Base-by-base conservation (phyloP, 2,888 invertebrate species). In the Tuta absoluta region DNA sequence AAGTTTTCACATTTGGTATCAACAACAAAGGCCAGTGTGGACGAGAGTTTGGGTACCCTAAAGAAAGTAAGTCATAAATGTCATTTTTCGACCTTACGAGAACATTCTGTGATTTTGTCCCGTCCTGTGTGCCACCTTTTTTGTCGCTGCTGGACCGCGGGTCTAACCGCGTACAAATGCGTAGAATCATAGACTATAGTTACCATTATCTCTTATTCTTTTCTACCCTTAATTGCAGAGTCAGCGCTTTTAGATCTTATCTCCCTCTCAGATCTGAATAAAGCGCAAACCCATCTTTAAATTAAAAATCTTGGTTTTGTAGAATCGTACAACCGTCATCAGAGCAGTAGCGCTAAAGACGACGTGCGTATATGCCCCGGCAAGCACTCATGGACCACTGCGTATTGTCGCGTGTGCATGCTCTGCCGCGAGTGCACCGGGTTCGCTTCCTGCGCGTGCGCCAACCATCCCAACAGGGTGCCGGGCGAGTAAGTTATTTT, bases 11-110 rank as follows among this genome's bases (percentile, higher is more conserved):
- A 0, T 98, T 99, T 85, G 99, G 99, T 5, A 96, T 99, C 68
- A 99, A 99, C 86, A 99, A 99, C 83, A 98, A 98, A 83, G 98
- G 98, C 0, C 99, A 99, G 81, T 99, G 99, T 87, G 99, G 99
- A 4, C 92, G 98, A 69, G 97, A 97, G 74, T 96, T 96, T 77
- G 90, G 92, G 48, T 91, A 93, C 69, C 89, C 91, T 17, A 93
- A 93, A 82, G 94, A 94, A 81, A 93, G 93, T 92, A 78, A 86
- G 86, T 51, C n/a, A n/a, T n/a, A 51, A 23, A 28, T 10, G 10
- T 24, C 17, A n/a, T 33, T 28, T 10, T 23, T 23, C 11, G n/a
- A n/a, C n/a, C 3, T 11, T 28, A 57, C 48, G n/a, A 14, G 2
- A 14, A 48, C 17, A n/a, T n/a, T n/a, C n/a, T n/a, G n/a, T n/a